These are phyloP conservation scores for Poecile montanus DNA, from an alignment of 2,797 vertebrate genomes.

Conservation along the genomic window DNA sequence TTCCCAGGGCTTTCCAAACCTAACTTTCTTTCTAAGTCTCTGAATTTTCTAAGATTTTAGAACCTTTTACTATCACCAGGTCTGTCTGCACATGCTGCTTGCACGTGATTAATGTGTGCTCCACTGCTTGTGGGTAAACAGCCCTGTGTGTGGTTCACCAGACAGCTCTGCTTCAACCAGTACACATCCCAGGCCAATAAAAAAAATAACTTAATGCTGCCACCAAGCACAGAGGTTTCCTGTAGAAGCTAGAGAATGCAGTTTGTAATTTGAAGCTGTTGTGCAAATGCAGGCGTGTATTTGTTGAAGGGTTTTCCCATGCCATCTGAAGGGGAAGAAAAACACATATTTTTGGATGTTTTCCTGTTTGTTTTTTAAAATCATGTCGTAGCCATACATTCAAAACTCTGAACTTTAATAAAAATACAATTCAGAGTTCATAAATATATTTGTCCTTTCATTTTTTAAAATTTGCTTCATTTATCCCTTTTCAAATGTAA, in stretches of 20 bases:
- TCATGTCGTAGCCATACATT: background rate
- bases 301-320: background rate
- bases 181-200: constrained; percentile 24
- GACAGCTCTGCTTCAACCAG: constrained; percentile 26
- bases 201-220: constrained; percentile 5
- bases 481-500: background rate
- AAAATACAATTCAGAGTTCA: background rate
- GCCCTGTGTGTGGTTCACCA: constrained; percentile 3
- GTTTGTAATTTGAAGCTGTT: constrained; percentile 34
- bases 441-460: background rate
- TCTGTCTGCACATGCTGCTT: background rate
- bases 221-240: constrained; percentile 26
- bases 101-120: background rate
- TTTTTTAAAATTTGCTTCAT: background rate
- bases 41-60: too few relatives aligned
- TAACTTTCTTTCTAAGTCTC: too few relatives aligned
- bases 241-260: constrained; percentile 9
- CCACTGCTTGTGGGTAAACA: background rate
- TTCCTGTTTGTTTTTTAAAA: background rate
- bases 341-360: background rate
- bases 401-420: background rate
- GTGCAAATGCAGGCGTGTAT: background rate
- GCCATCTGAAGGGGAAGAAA: background rate
- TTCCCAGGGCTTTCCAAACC: too few relatives aligned
- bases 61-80: too few relatives aligned